Conservation (phyloP, 2,888 invertebrate genomes). For the Brenthis ino region DNA sequence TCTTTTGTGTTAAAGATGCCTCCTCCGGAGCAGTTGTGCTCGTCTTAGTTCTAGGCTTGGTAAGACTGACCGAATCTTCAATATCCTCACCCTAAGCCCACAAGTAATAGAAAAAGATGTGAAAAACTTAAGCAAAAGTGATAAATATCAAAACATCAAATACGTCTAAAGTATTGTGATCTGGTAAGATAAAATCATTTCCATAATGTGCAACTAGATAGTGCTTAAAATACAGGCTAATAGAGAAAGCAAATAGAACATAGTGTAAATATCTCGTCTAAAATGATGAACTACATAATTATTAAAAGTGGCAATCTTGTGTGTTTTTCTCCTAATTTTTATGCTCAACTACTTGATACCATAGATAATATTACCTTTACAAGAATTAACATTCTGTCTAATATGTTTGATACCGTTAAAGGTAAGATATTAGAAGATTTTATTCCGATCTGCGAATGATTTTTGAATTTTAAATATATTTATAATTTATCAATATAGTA, state of each 20-base stretch:
- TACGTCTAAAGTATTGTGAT: slow-evolving; percentile 7
- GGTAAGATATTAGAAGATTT: slow-evolving; percentile 50
- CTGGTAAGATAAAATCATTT: slow-evolving; percentile 3
- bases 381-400: slow-evolving; percentile 62
- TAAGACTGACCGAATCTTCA: slow-evolving; percentile 76
- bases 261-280: background rate
- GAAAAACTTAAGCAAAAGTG: slow-evolving; percentile 28
- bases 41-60: slow-evolving; percentile 76
- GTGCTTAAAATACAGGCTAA: background rate
- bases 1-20: slow-evolving; percentile 78
- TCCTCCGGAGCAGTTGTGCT: slow-evolving; percentile 78
- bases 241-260: background rate
- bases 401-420: slow-evolving; percentile 47
- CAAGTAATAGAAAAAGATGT: slow-evolving; percentile 48
- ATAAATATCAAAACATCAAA: slow-evolving; percentile 14
- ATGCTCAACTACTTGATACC: background rate
- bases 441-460: slow-evolving; percentile 60
- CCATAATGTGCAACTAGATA: slow-evolving; percentile 20
- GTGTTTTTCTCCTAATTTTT: slow-evolving; percentile 4
- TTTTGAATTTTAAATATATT: slow-evolving; percentile 27
- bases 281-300: background rate
- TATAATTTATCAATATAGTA: background rate
- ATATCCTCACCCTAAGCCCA: slow-evolving; percentile 73
- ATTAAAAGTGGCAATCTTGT: background rate
- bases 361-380: slow-evolving; percentile 58